Conservation (phyloP, 2,888 invertebrate species). For the Dinocampus coccinellae region DNA sequence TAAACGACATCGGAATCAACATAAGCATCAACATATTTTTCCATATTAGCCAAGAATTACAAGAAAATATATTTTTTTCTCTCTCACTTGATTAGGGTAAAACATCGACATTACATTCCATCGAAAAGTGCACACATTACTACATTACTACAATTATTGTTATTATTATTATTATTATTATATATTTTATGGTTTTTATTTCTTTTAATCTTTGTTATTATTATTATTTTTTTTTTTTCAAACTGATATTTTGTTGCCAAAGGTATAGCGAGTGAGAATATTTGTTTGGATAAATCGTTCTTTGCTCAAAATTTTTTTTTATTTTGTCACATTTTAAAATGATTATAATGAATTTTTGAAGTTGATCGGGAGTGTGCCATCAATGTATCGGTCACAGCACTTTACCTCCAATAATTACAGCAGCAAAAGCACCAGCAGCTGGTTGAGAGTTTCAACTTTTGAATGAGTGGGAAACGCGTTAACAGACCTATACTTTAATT, state of each 20-base stretch:
- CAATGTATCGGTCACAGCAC: not conserved
- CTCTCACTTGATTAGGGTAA: slow-evolving; percentile 5
- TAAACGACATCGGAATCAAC: slow-evolving; percentile 31
- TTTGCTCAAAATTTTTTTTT: not conserved
- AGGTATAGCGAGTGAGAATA: slow-evolving; percentile 17
- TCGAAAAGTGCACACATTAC: not conserved
- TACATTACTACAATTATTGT: no score
- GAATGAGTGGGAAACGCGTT: not conserved
- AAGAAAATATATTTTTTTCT: not conserved
- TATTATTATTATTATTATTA: no score
- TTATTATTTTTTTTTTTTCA: slow-evolving; percentile 28
- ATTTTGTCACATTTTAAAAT: not conserved
- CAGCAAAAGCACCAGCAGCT: not conserved
- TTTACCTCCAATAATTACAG: not conserved
- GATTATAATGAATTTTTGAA: slow-evolving; percentile 10
- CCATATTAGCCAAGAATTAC: slow-evolving; percentile 30
- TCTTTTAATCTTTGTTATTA: not conserved
- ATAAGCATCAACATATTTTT: slow-evolving; percentile 33
- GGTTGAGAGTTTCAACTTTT: not conserved
- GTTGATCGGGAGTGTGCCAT: slow-evolving; percentile 3
- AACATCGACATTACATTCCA: slow-evolving; percentile 32
- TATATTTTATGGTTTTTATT: slow-evolving; percentile 7
- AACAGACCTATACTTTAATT: slow-evolving; percentile 24
- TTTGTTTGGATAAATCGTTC: not conserved
- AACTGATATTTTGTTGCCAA: slow-evolving; percentile 20